Percentiles rank a stretch among this genome's conserved stretches.
Evolutionary conservation across 2,888 invertebrate species (phyloP).

Genomic region (Sinotaia quadrata): DNA sequence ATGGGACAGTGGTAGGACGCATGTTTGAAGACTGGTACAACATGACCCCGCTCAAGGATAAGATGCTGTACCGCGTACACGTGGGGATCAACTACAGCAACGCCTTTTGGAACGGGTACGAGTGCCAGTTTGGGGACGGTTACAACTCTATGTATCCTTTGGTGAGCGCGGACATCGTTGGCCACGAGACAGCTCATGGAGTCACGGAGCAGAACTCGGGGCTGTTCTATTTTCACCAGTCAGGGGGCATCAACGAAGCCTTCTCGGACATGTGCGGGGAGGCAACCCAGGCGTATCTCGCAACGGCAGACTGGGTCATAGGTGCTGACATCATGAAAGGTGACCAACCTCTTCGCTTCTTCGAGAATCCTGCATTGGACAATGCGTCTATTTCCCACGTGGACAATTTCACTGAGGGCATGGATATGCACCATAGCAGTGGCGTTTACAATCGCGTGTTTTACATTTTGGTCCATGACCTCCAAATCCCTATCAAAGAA

Average conservation of each 20-base stretch:
- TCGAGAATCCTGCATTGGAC: slow-evolving; percentile 48
- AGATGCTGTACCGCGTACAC: slow-evolving; percentile 45
- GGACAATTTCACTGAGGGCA: slow-evolving; percentile 36
- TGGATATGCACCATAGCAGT: slow-evolving; percentile 49
- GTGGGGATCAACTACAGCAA: slow-evolving; percentile 40
- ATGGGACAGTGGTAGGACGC: slow-evolving; percentile 43
- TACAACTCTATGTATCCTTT: slow-evolving; percentile 39
- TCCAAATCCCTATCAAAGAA: slow-evolving; percentile 38
- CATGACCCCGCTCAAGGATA: slow-evolving; percentile 2
- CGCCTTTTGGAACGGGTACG: slow-evolving; percentile 52
- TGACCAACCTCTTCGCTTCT: slow-evolving; percentile 39
- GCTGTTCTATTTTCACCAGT: slow-evolving; percentile 44
- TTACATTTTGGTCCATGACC: slow-evolving; percentile 42
- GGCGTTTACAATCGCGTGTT: slow-evolving; percentile 52
- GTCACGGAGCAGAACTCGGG: slow-evolving; percentile 45
- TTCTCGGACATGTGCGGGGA: slow-evolving; percentile 54
- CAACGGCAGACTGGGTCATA: slow-evolving; percentile 34
- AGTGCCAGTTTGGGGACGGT: slow-evolving; percentile 49
- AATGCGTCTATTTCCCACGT: slow-evolving; percentile 48
- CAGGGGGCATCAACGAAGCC: slow-evolving; percentile 54
- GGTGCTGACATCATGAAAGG: slow-evolving; percentile 39
- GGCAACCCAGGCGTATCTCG: slow-evolving; percentile 38
- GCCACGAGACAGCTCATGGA: slow-evolving; percentile 53
- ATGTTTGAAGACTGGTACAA: slow-evolving; percentile 54
- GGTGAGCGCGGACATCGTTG: slow-evolving; percentile 43